These are phyloP conservation scores for Chaetops frenatus DNA, from an alignment of 2,113 vertebrate genomes.

Conservation along the genomic window DNA sequence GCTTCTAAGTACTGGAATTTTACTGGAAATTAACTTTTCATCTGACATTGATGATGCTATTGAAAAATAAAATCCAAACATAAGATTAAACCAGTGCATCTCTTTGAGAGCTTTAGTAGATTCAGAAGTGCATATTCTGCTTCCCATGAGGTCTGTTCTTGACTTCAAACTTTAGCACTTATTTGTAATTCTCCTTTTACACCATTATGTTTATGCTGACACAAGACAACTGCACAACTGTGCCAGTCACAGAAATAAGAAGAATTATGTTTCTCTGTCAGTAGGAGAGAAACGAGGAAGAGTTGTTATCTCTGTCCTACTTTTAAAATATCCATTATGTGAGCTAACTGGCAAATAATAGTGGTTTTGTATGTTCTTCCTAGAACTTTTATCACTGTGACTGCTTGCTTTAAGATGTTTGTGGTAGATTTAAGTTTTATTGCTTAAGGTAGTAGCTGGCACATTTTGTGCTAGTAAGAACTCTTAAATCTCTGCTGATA, in stretches of 20 bases:
- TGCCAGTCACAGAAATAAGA: background rate
- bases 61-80: background rate
- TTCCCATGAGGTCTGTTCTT: background rate
- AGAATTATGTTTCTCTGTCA: background rate
- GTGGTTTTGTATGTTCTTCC: background rate
- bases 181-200: background rate
- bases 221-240: accelerated
- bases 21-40: background rate
- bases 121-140: background rate
- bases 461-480: background rate
- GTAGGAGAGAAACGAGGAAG: background rate
- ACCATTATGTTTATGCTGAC: background rate
- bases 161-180: background rate
- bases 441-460: background rate
- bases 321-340: background rate
- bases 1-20: background rate
- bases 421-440: background rate
- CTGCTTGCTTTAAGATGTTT: background rate
- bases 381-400: background rate
- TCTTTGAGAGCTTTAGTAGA: background rate
- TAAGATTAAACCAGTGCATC: background rate
- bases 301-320: background rate
- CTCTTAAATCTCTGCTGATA: background rate
- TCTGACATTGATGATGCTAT: background rate
- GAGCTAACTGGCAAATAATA: background rate